A percentile compares a stretch with the other conserved stretches of the same genome.
phyloP scores from a whole-genome alignment of 2,888 invertebrate species.

The Nemotelus nigrinus region DNA sequence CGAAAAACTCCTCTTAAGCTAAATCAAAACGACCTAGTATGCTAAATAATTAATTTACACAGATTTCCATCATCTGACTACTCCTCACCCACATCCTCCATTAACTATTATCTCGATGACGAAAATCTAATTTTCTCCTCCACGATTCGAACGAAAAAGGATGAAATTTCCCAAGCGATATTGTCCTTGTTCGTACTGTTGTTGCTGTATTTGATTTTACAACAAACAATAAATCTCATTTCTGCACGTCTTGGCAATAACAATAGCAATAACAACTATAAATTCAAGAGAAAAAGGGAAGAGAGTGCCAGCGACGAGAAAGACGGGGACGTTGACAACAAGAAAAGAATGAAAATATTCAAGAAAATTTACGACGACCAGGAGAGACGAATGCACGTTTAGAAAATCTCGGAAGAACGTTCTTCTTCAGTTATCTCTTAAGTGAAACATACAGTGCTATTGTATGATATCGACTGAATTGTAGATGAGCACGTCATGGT shows the following conservation, averaged over 20 bases:
- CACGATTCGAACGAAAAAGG: not conserved
- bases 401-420: no score
- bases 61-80: no score
- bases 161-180: not conserved
- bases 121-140: not conserved
- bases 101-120: no score
- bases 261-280: not conserved
- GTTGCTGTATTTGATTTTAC: not conserved
- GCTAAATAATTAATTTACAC: no score
- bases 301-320: not conserved
- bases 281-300: not conserved
- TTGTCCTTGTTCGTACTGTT: not conserved
- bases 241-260: constrained; percentile 25
- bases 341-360: not conserved
- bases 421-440: no score
- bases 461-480: not conserved
- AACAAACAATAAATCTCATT: constrained; percentile 31
- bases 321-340: not conserved
- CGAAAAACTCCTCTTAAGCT: no score
- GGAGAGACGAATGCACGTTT: no score
- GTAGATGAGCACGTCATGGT: not conserved
- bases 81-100: no score
- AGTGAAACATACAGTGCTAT: no score
- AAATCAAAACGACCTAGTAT: no score
- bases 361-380: no score